Evolutionary conservation across 1,140 invertebrate species (phyloP), one percentile per base, ranked within the genome.

Genomic region (Calliphora vicina): DNA sequence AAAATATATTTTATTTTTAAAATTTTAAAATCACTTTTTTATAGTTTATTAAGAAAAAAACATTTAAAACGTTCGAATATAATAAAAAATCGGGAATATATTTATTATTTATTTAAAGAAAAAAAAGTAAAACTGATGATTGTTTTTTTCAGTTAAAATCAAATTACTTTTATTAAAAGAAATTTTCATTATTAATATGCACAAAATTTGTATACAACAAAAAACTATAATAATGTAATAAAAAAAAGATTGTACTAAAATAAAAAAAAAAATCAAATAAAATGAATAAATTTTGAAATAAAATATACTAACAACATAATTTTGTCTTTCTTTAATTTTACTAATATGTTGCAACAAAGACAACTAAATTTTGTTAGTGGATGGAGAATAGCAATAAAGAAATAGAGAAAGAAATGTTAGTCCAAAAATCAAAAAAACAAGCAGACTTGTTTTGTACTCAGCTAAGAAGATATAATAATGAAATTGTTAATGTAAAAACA

Each of bases 161-260:
- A 23, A 67, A 67, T n/a, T 25, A 67, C 61, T 67, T 67, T 67
- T 67, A 67, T 67, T 67, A 23, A 67, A 67, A 67, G 61, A 67
- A 25, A n/a, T 67, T 25, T 67, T 23, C 61, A 67, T 67, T 67
- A 23, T 67, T 20, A 6, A 10, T 23, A 23, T 23, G 57, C 17
- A 67, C 20, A 67, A 23, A 67, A 23, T 23, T 67, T 67, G 17
- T 67, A 67, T 23, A 67, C 20, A 23, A 23, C n/a, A 67, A 67
- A 67, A 17, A 50, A 50, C 12, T 50, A 50, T 12, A 50, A 50
- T 13, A 13, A 43, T 5, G 12, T 6, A 43, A 43, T 43, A 43
- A 43, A 43, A 12, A 43, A 43, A 43, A 15, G 15, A 17, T 50
- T 50, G 45, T 17, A 12, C 15, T 15, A 12, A 12, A 50, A 50